Evolutionary conservation across 2,113 vertebrate genomes (phyloP), one percentile per base, ranked within the genome.

Genomic region (Cheirogaleus medius): DNA sequence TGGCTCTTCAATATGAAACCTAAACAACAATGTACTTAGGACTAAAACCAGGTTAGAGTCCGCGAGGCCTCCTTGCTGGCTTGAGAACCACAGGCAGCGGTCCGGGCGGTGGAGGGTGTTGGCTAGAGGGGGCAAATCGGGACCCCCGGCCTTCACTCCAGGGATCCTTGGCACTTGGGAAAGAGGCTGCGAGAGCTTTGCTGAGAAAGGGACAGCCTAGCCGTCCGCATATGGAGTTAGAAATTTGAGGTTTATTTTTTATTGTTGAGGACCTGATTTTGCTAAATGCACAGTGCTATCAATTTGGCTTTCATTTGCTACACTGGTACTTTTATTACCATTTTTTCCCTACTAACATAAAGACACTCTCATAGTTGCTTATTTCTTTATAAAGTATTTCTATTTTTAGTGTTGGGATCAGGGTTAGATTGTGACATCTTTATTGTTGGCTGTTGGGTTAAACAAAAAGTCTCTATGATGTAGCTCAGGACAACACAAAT

Each of bases 141-240:
- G 76, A 27, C n/a, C 88, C 56, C 64, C 6, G 58, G 89, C 23
- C 78, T 76, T 68, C n/a, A 56, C 93, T 87, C 56, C 32, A 20
- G 84, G 91, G 88, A 78, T 82, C 87, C 95, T 52, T 90, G 96
- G 97, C 97, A 96, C 95, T 97, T 97, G 94, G 95, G 91, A 86
- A 87, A 74, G 87, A 89, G 92, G 78, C 90, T 60, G 89, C 32
- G 60, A 81, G 85, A 87, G 87, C 39, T 34, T 49, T 47, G 42
- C 89, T 85, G 54, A 78, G 95, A 64, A 85, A 73, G 47, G 63
- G 87, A 37, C 23, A 42, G 89, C 76, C 78, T 56, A 18, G 52
- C 87, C 78, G 2, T 27, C 60, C 20, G 71, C 47, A 27, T 5
- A 1, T 9, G 49, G 69, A 37, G 34, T 60, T 49, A 69, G 82